phyloP scores from a whole-genome alignment of 2,888 invertebrate genomes.

The Hemicrepidius hirtus region DNA sequence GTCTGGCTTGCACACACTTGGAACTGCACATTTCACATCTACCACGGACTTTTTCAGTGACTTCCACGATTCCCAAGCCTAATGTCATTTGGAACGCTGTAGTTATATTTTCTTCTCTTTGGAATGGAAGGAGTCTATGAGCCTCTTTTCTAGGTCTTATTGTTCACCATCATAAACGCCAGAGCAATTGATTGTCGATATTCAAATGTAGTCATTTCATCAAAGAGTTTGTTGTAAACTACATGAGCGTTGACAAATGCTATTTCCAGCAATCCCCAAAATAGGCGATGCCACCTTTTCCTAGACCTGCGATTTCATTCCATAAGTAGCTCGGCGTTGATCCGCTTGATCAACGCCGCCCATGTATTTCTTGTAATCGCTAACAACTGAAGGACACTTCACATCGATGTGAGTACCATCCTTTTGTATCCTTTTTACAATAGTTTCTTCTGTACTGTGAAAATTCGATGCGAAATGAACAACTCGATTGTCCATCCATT shows the following conservation, averaged over 20 bases:
- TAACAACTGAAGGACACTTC: conserved; percentile 45
- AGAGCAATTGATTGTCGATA: background rate
- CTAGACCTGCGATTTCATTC: conserved; percentile 12
- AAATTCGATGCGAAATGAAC: conserved; percentile 32
- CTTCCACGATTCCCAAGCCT: conserved; percentile 16
- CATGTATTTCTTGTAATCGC: conserved; percentile 53
- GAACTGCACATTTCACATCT: conserved; percentile 28
- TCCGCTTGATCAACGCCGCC: conserved; percentile 56
- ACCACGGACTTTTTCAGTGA: conserved; percentile 3
- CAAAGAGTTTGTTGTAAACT: background rate
- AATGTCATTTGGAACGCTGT: conserved; percentile 18
- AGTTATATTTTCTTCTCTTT: conserved; percentile 24
- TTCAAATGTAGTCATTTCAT: background rate
- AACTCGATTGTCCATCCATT: conserved; percentile 22
- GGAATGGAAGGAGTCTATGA: background rate
- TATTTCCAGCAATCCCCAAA: background rate
- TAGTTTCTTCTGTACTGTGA: conserved; percentile 10
- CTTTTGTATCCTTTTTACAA: conserved; percentile 22
- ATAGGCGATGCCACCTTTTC: conserved; percentile 8
- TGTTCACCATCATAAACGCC: background rate
- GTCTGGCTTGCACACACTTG: conserved; percentile 8
- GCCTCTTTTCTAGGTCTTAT: background rate
- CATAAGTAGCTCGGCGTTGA: conserved; percentile 32
- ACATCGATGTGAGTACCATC: conserved; percentile 21
- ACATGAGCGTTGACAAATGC: conserved; percentile 11